phyloP scores from a whole-genome alignment of 2,888 invertebrate species.

The Trichopria drosophilae region DNA sequence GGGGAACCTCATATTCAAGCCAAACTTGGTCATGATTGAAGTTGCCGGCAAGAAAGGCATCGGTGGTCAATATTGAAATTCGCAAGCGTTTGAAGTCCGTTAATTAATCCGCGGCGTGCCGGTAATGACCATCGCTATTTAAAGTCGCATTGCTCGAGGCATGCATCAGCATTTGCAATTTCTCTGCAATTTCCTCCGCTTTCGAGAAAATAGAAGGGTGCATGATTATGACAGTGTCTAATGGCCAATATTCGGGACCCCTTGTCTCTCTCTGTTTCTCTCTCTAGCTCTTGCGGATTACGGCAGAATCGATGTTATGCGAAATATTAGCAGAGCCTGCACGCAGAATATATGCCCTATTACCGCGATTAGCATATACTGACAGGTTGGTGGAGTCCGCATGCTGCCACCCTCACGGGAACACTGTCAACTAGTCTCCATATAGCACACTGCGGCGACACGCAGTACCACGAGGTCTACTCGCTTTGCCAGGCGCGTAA shows the following conservation, averaged over 20 bases:
- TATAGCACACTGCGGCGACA: conserved; percentile 33
- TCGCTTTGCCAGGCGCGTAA: conserved; percentile 38
- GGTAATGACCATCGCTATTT: no score
- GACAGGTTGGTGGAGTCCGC: conserved; percentile 42
- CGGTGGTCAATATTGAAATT: no score
- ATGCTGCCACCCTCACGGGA: conserved; percentile 37
- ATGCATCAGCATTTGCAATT: no score
- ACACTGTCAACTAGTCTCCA: no score
- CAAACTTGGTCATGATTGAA: no score
- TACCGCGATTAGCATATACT: conserved; percentile 57
- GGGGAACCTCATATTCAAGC: no score
- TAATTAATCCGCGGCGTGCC: no score
- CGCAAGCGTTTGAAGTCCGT: no score
- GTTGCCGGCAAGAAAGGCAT: no score
- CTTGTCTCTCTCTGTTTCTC: conserved; percentile 25
- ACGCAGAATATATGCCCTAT: conserved; percentile 52
- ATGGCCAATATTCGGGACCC: conserved; percentile 44
- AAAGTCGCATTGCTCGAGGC: no score
- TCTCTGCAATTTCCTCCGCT: no score
- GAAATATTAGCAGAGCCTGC: conserved; percentile 50
- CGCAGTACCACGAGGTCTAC: conserved; percentile 24
- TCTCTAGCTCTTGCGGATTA: conserved; percentile 14
- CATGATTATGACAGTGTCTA: conserved; percentile 45
- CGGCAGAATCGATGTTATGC: conserved; percentile 49
- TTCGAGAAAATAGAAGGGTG: no score